phyloP scores from a whole-genome alignment of 2,797 vertebrate species.

The Siniperca obscura region DNA sequence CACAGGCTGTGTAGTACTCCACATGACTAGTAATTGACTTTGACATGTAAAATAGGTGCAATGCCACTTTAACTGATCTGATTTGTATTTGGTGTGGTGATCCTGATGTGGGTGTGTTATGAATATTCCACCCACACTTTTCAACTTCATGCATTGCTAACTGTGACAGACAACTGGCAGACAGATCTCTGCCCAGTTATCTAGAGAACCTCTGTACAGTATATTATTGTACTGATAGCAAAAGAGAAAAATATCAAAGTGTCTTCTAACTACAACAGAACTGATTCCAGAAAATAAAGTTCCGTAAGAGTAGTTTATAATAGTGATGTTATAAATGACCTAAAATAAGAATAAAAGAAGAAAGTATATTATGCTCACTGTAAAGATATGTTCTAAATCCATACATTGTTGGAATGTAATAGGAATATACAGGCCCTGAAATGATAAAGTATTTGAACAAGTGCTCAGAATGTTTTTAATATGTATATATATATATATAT shows the following conservation, averaged over 20 bases:
- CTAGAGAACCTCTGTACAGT: background rate
- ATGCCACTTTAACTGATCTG: constrained; percentile 52
- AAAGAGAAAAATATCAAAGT: background rate
- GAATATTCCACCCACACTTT: constrained; percentile 48
- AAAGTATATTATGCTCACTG: background rate
- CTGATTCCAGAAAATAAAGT: background rate
- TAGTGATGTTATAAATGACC: background rate
- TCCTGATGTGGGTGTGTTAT: constrained; percentile 43
- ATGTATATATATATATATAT: too few relatives aligned
- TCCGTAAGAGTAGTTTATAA: background rate
- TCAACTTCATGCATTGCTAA: constrained; percentile 30
- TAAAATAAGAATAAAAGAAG: background rate
- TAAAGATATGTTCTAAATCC: background rate
- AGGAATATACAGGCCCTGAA: background rate
- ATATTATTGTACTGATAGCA: constrained; percentile 8
- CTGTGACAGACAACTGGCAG: constrained; percentile 11
- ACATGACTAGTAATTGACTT: constrained; percentile 48
- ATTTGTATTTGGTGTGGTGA: constrained; percentile 50
- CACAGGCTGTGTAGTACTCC: constrained; percentile 44
- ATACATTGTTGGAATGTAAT: background rate
- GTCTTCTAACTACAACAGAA: background rate
- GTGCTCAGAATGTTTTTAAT: background rate
- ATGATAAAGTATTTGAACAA: background rate
- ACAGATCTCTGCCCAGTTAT: background rate
- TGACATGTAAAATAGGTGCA: constrained; percentile 59